Percentiles rank a stretch among this genome's conserved stretches.
These are phyloP conservation scores for Rousettus leschenaultii DNA, from an alignment of 2,113 vertebrate genomes.

Conservation along the genomic window DNA sequence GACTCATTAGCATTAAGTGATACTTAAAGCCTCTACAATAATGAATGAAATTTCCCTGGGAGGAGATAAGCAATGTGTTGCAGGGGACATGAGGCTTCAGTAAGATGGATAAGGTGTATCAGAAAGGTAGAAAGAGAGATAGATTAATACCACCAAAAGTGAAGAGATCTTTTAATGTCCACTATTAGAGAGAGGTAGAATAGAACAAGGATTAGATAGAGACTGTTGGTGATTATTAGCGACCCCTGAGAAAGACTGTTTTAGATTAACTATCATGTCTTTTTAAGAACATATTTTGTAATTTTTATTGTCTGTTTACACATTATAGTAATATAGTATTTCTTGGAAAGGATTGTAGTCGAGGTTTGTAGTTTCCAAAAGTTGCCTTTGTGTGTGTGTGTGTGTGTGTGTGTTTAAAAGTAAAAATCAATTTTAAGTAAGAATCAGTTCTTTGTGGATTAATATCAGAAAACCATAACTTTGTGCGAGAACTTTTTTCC, in stretches of 20 bases:
- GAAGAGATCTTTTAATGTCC: not conserved
- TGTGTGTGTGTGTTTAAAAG: not conserved
- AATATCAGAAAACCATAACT: not conserved
- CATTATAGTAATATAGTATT: not conserved
- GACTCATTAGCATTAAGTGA: not conserved
- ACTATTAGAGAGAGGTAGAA: not conserved
- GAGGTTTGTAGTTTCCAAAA: slow-evolving; percentile 31
- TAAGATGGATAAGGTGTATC: not conserved
- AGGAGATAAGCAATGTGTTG: not conserved
- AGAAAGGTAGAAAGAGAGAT: not conserved
- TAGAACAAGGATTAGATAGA: not conserved
- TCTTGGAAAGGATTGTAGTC: slow-evolving; percentile 4
- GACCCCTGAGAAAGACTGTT: not conserved
- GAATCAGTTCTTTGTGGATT: not conserved
- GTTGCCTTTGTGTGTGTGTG: not conserved
- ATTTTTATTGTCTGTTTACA: slow-evolving; percentile 23
- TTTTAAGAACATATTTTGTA: slow-evolving; percentile 22
- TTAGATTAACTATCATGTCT: not conserved
- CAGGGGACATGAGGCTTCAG: not conserved
- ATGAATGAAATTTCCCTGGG: not conserved
- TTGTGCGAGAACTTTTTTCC: not conserved
- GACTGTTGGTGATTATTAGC: not conserved
- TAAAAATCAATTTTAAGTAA: not conserved
- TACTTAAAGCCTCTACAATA: not conserved
- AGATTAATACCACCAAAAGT: not conserved